A percentile compares a stretch with the other conserved stretches of the same genome.
Evolutionary conservation across 2,888 invertebrate genomes (phyloP).

Genomic region (Acholoe squamosa): DNA sequence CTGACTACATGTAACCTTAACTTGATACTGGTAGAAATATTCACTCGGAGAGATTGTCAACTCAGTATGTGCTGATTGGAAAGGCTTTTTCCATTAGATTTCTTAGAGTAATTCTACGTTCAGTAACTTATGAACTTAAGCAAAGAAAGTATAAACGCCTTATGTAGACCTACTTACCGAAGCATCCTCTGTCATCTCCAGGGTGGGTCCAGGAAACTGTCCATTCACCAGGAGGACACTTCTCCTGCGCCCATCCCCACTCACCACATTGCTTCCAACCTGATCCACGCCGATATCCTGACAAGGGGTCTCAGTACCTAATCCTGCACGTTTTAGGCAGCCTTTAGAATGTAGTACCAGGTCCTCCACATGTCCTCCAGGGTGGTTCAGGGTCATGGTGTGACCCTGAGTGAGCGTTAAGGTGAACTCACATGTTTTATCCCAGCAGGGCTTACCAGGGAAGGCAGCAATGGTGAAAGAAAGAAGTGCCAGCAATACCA

Average conservation of each 20-base stretch:
- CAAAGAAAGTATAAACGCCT: too few relatives aligned
- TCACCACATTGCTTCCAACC: constrained; percentile 69
- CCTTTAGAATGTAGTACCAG: neutral
- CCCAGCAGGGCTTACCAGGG: neutral
- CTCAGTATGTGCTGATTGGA: too few relatives aligned
- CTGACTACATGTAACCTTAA: too few relatives aligned
- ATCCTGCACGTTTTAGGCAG: neutral
- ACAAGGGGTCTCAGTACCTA: neutral
- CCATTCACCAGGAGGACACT: constrained; percentile 74
- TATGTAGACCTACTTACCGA: neutral
- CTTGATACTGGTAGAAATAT: too few relatives aligned
- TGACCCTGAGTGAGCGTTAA: constrained; percentile 12
- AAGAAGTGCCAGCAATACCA: too few relatives aligned
- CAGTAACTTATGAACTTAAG: too few relatives aligned
- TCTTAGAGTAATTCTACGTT: too few relatives aligned
- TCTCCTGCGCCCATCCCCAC: constrained; percentile 73
- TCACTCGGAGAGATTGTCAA: too few relatives aligned
- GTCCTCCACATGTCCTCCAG: neutral
- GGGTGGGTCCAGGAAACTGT: constrained; percentile 74
- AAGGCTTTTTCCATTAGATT: too few relatives aligned
- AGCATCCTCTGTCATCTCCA: constrained; percentile 74
- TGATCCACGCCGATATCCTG: neutral
- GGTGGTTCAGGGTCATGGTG: constrained; percentile 1
- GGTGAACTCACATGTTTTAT: neutral
- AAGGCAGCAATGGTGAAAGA: neutral